phyloP scores from a whole-genome alignment of 2,113 vertebrate genomes.

The Pan paniscus region DNA sequence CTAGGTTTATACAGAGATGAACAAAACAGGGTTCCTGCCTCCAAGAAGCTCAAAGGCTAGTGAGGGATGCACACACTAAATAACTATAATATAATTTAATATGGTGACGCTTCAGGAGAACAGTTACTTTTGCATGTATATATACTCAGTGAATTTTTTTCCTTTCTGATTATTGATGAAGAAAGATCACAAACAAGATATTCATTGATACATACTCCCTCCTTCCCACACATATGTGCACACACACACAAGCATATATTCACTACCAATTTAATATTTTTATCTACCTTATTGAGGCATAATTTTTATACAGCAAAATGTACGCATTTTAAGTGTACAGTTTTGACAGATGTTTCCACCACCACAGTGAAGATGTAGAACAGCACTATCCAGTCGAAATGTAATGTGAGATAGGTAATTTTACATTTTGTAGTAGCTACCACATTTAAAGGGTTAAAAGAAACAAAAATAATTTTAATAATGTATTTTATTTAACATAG shows the following conservation, averaged over 20 bases:
- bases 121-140: neutral
- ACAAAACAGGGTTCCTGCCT: neutral
- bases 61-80: neutral
- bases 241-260: neutral
- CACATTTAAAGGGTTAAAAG: neutral
- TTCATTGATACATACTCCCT: neutral
- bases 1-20: neutral
- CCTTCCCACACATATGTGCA: neutral
- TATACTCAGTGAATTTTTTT: neutral
- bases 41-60: neutral
- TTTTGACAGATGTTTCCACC: constrained; percentile 25
- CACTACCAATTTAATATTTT: neutral
- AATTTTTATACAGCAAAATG: neutral
- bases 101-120: neutral
- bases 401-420: neutral
- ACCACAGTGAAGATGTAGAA: neutral
- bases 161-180: constrained; percentile 1
- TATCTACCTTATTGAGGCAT: neutral
- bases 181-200: neutral
- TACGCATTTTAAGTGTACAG: neutral
- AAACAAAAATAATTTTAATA: constrained; percentile 27
- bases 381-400: neutral
- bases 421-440: neutral
- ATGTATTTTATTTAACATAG: neutral
- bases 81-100: neutral